phyloP scores from a whole-genome alignment of 2,797 vertebrate genomes.

The Hydrophis major region DNA sequence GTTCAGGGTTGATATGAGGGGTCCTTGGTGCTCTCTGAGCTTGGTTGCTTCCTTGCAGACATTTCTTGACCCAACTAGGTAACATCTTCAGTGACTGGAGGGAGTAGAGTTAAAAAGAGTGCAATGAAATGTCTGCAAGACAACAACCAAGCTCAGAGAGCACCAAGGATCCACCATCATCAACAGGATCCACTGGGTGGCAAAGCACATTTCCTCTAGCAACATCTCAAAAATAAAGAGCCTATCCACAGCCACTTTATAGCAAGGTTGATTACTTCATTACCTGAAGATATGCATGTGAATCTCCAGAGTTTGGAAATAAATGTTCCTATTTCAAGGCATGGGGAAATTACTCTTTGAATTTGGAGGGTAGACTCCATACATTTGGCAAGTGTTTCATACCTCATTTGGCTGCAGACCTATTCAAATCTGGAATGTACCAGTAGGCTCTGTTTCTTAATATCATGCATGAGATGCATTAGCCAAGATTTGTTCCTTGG shows the following conservation, averaged over 20 bases:
- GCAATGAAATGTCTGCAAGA: neutral
- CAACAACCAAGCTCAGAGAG: neutral
- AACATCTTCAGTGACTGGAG: neutral
- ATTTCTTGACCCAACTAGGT: neutral
- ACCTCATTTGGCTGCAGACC: neutral
- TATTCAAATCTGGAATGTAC: neutral
- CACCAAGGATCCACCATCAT: neutral
- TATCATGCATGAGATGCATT: neutral
- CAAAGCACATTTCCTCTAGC: slow-evolving; percentile 24
- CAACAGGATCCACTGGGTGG: slow-evolving; percentile 16
- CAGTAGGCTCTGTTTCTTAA: neutral
- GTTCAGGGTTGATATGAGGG: neutral
- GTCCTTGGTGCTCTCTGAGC: neutral
- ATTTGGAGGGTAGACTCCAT: neutral
- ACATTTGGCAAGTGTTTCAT: neutral
- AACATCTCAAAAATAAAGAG: slow-evolving; percentile 28
- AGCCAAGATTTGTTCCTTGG: neutral
- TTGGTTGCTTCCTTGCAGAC: neutral
- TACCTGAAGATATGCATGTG: slow-evolving; percentile 45
- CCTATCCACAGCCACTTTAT: slow-evolving; percentile 43
- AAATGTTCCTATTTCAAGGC: neutral
- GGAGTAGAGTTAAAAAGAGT: neutral
- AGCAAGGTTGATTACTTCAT: slow-evolving; percentile 29
- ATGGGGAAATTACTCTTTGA: slow-evolving; percentile 20
- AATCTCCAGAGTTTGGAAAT: slow-evolving; percentile 25